These are phyloP conservation scores for Mobula birostris DNA, from an alignment of 2,113 vertebrate species.

Conservation along the genomic window DNA sequence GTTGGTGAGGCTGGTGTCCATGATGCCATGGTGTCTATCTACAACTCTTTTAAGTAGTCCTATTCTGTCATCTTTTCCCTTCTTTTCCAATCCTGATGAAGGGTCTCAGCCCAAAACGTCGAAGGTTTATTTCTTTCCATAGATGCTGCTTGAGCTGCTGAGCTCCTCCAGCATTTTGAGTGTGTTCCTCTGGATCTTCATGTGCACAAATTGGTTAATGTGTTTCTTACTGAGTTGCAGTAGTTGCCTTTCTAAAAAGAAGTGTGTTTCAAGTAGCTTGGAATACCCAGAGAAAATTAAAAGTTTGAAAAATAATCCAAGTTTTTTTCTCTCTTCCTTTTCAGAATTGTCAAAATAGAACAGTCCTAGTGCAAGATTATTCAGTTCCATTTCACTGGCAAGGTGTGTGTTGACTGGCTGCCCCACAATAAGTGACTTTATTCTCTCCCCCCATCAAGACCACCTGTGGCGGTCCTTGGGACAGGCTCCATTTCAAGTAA, in stretches of 20 bases:
- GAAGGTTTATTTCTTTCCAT: too few species aligned
- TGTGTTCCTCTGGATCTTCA: background rate
- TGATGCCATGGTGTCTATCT: too few species aligned
- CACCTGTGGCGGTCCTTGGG: background rate
- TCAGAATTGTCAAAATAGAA: background rate
- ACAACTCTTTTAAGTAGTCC: too few species aligned
- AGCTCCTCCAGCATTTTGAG: too few species aligned
- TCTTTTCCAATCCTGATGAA: too few species aligned
- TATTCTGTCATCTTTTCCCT: too few species aligned
- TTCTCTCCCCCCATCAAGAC: background rate
- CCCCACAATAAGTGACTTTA: background rate
- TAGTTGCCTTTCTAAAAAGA: background rate
- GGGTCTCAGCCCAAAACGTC: too few species aligned
- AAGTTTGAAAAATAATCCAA: background rate
- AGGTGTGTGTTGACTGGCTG: background rate
- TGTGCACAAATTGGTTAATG: background rate
- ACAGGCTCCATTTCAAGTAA: conserved; percentile 2
- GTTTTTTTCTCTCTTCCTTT: background rate
- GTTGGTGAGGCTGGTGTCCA: too few species aligned
- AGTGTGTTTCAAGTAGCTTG: background rate
- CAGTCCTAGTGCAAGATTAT: background rate
- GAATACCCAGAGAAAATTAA: background rate
- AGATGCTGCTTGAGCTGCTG: too few species aligned
- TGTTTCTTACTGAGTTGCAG: background rate
- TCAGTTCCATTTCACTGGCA: background rate